Evolutionary conservation across 1,140 invertebrate species (phyloP).

Genomic region (Drosophila arizonae): DNA sequence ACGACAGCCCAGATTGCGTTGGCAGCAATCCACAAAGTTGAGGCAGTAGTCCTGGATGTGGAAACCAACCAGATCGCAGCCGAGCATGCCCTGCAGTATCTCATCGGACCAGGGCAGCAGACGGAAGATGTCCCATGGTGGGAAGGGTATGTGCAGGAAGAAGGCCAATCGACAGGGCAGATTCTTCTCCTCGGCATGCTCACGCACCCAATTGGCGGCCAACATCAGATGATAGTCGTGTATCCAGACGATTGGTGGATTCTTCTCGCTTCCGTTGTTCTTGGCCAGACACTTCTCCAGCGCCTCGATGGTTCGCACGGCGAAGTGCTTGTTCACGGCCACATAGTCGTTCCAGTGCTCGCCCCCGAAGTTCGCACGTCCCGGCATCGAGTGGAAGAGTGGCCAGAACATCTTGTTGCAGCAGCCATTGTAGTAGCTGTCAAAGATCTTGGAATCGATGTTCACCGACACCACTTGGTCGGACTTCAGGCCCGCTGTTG

Average conservation of each 20-base stretch:
- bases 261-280: constrained; percentile 84
- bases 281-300: constrained; percentile 86
- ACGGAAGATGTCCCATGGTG: constrained; percentile 95
- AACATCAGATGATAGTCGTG: constrained; percentile 97
- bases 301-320: constrained; percentile 90
- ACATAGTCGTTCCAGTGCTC: constrained; percentile 93
- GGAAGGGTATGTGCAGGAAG: constrained; percentile 96
- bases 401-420: constrained; percentile 97
- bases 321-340: constrained; percentile 92
- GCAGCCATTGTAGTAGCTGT: constrained; percentile 95
- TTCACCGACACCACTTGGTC: constrained; percentile 92
- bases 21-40: constrained; percentile 96
- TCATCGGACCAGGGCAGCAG: constrained; percentile 95
- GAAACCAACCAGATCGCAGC: constrained; percentile 95
- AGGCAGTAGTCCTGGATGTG: constrained; percentile 96
- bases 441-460: constrained; percentile 89
- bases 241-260: constrained; percentile 92
- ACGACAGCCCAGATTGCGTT: constrained; percentile 92
- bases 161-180: constrained; percentile 92
- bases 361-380: constrained; percentile 88
- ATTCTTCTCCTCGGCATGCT: constrained; percentile 90
- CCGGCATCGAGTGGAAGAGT: constrained; percentile 95
- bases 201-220: constrained; percentile 93
- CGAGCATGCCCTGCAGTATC: constrained; percentile 94
- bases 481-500: constrained; percentile 91